Base-by-base conservation (phyloP, 2,797 vertebrate genomes). In the Pangasius krempfi region DNA sequence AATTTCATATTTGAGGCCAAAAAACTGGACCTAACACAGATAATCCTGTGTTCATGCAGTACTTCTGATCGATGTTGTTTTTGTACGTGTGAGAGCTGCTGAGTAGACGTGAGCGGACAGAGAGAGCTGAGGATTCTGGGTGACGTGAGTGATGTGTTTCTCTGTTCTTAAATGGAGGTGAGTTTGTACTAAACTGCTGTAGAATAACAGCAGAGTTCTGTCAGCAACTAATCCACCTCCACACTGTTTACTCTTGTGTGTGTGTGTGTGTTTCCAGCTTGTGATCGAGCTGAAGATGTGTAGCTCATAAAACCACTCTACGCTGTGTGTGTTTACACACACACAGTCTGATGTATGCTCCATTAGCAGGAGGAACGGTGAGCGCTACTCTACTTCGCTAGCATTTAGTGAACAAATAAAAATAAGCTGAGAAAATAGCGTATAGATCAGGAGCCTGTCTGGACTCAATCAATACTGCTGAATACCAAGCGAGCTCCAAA, bases 241-340 rank as follows among this genome's bases (percentile, higher is more conserved):
- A 50, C 27, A 66, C 44, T 68, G 4, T 62, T 62, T 82, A 62
- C 37, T 44, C 27, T 82, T 62, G 37, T 44, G 27, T 62, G 9
- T 47, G 1, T 22, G 72, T 79, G 14, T 54, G 78, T 58, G 79
- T 82, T 20, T 68, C 82, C 82, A 84, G 40, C 18, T 84, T 50
- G 62, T 66, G 62, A 68, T 30, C 0, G n/a, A 66, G 27, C 25
- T 66, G 81, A 84, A 27, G 81, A 84, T 84, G 81, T 47, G 40
- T 84, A 66, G 82, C 44, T 47, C 82, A 66, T 84, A 64, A 84
- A 84, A 84, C 25, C 62, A 84, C 82, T 84, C 40, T 50, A 5
- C 3, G 8, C 60, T 84, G 8, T 62, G 33, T 82, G 37, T 62
- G 82, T 64, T 84, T 84, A 84, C 82, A 84, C 62, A 64, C 75